Evolutionary conservation across 2,888 invertebrate genomes (phyloP).

Genomic region (Sarcophaga variegata): DNA sequence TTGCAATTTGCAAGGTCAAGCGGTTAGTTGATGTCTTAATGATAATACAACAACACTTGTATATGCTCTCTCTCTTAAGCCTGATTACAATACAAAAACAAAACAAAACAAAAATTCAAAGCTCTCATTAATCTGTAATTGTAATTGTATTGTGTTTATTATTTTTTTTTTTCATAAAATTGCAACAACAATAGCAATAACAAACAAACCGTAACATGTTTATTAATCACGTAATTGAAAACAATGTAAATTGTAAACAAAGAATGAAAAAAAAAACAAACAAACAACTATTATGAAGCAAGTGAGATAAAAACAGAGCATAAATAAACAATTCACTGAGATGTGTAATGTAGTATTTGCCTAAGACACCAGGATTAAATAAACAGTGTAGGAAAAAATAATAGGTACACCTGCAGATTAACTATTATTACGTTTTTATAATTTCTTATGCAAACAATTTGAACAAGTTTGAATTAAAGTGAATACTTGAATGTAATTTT

Average conservation of each 20-base stretch:
- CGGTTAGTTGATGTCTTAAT: slow-evolving; percentile 38
- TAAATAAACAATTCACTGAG: no score
- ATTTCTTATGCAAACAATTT: no score
- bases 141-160: background rate
- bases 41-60: slow-evolving; percentile 24
- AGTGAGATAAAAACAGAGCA: no score
- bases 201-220: background rate
- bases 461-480: no score
- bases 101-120: slow-evolving; percentile 12
- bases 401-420: no score
- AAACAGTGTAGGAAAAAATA: no score
- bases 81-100: background rate
- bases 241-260: background rate
- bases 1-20: slow-evolving; percentile 50
- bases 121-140: slow-evolving; percentile 36
- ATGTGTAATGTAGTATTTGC: no score
- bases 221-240: slow-evolving; percentile 9
- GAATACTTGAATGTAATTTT: no score
- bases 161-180: background rate
- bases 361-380: no score
- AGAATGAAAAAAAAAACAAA: no score
- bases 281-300: no score
- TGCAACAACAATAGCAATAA: background rate
- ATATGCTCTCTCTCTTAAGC: background rate
- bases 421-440: no score